Evolutionary conservation across 2,797 vertebrate genomes (phyloP).

Genomic region (Alectoris magna): DNA sequence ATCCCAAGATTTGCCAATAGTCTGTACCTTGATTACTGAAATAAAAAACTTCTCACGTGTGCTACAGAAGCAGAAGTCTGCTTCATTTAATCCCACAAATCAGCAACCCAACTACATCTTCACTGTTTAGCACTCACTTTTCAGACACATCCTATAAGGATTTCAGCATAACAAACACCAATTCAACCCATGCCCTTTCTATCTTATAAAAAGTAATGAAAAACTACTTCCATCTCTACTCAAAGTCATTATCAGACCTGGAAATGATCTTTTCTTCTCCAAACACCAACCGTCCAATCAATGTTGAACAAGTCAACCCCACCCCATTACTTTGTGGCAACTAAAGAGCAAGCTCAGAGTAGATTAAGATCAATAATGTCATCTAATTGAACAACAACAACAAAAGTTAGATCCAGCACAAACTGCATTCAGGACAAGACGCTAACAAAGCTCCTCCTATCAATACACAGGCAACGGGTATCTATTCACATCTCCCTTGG

Average conservation of each 20-base stretch:
- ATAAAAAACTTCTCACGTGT: not conserved
- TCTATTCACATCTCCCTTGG: not conserved
- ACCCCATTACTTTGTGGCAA: not conserved
- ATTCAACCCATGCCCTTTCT: not conserved
- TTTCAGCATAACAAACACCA: not conserved
- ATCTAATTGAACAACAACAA: not conserved
- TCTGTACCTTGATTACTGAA: not conserved
- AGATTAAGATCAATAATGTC: not conserved
- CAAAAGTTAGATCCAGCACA: not conserved
- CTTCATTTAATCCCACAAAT: not conserved
- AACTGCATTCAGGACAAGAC: not conserved
- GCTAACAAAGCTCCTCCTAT: not conserved
- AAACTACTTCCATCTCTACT: not conserved
- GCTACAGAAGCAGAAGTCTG: not conserved
- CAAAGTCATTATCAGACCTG: not conserved
- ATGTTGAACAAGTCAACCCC: not conserved
- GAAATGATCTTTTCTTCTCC: not conserved
- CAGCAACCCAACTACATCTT: not conserved
- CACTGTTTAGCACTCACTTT: not conserved
- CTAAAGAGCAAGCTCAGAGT: not conserved
- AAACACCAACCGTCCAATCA: not conserved
- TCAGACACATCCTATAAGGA: not conserved
- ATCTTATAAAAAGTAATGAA: not conserved
- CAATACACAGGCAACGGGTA: accelerated
- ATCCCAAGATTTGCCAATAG: not conserved